A percentile compares a stretch with the other conserved stretches of the same genome.
Evolutionary conservation across 1,140 invertebrate species (phyloP).

Genomic region (Drosophila navojoa): DNA sequence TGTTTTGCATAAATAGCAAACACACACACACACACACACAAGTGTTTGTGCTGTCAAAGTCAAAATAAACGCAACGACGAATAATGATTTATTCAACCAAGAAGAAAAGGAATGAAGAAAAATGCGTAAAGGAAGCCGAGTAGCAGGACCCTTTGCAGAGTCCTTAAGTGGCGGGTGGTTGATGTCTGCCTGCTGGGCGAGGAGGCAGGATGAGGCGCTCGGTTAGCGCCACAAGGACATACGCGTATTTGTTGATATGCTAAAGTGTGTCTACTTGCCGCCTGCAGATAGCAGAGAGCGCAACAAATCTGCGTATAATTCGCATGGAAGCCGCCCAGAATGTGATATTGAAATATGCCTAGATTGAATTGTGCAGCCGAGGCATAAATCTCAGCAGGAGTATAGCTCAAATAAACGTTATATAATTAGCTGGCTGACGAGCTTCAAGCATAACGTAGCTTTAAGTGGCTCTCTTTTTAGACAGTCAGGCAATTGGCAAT

Average conservation of each 20-base stretch:
- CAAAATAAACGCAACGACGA: constrained; percentile 72
- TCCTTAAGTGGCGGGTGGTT: background rate
- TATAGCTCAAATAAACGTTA: background rate
- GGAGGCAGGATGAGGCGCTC: constrained; percentile 2
- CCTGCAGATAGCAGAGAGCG: constrained; percentile 52
- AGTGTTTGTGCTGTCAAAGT: constrained; percentile 72
- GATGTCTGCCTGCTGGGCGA: no score
- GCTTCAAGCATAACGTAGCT: background rate
- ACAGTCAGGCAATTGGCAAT: constrained; percentile 2
- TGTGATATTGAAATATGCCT: constrained; percentile 33
- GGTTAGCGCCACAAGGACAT: constrained; percentile 25
- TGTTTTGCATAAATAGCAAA: background rate
- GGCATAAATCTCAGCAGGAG: constrained; percentile 44
- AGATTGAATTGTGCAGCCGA: constrained; percentile 25
- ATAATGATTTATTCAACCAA: constrained; percentile 67
- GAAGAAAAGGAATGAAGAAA: constrained; percentile 36
- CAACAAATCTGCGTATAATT: constrained; percentile 70
- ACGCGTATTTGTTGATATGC: constrained; percentile 60
- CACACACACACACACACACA: constrained; percentile 43
- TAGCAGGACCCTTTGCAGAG: constrained; percentile 20
- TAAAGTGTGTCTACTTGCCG: constrained; percentile 29
- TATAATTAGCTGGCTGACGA: constrained; percentile 10
- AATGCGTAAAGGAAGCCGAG: constrained; percentile 43
- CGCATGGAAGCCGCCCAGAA: constrained; percentile 19
- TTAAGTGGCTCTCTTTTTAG: constrained; percentile 12